These are phyloP conservation scores for Diorhabda sublineata DNA, from an alignment of 1,140 invertebrate genomes.

Conservation along the genomic window DNA sequence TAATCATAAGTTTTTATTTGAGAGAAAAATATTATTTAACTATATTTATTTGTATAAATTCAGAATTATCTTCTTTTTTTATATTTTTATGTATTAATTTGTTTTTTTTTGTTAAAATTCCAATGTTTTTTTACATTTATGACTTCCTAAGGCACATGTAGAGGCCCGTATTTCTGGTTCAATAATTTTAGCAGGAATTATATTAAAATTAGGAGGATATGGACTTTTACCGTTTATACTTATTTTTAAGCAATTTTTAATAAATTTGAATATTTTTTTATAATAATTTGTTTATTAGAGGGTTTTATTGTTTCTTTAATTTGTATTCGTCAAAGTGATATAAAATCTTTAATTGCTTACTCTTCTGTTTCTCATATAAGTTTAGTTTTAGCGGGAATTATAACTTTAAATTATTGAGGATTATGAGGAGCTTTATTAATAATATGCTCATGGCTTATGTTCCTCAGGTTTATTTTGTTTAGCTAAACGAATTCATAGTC, in stretches of 20 bases:
- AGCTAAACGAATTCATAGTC: conserved; percentile 52
- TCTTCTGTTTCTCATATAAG: conserved; percentile 60
- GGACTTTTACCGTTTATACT: too few species aligned
- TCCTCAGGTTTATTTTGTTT: conserved; percentile 67
- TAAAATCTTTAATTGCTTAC: conserved; percentile 62
- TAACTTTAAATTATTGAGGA: conserved; percentile 50
- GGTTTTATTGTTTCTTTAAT: conserved; percentile 40
- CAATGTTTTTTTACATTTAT: conserved; percentile 65
- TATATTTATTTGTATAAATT: too few species aligned
- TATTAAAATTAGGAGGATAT: too few species aligned
- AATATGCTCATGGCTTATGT: conserved; percentile 61
- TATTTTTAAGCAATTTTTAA: too few species aligned
- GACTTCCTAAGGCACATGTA: too few species aligned
- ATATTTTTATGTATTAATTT: conserved; percentile 54
- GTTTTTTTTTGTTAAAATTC: conserved; percentile 66
- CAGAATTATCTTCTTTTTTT: conserved; percentile 27
- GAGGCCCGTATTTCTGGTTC: too few species aligned
- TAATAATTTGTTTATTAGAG: too few species aligned
- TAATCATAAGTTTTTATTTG: too few species aligned
- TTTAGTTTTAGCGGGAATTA: conserved; percentile 50
- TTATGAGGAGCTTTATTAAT: conserved; percentile 51
- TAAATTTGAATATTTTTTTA: too few species aligned
- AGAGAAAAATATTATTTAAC: too few species aligned
- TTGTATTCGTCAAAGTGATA: conserved; percentile 58
- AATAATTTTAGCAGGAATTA: too few species aligned